Evolutionary conservation across 92 coral and sea anemone genomes (phyloP).

Genomic region (Parazoanthus darwini): DNA sequence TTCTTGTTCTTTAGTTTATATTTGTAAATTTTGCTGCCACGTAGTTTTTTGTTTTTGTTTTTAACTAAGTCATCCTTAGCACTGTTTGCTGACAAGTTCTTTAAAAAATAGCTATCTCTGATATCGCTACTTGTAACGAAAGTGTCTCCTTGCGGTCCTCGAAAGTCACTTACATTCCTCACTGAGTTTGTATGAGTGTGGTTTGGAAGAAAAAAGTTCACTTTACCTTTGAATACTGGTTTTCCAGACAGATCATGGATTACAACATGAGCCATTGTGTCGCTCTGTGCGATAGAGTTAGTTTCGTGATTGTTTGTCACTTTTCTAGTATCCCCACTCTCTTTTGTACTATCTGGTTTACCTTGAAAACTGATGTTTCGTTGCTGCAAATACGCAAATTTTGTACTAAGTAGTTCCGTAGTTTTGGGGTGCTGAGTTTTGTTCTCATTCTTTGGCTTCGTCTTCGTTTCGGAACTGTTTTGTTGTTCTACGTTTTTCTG

Average conservation of each 20-base stretch:
- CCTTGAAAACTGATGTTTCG: background rate
- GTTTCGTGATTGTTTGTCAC: background rate
- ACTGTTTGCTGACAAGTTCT: background rate
- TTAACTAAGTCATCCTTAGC: background rate
- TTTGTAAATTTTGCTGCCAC: background rate
- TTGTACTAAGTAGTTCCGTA: background rate
- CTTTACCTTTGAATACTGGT: conserved; percentile 38
- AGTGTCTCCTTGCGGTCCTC: background rate
- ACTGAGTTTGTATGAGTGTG: background rate
- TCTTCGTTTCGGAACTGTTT: background rate
- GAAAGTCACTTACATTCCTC: background rate
- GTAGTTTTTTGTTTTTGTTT: background rate
- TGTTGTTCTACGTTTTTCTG: background rate
- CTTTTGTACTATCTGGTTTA: background rate
- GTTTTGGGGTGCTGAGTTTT: background rate
- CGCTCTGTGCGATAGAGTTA: background rate
- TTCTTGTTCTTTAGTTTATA: background rate
- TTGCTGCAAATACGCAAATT: conserved; percentile 1
- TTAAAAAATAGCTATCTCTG: background rate
- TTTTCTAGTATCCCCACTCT: background rate
- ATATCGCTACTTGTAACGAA: background rate
- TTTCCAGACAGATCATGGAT: conserved; percentile 34
- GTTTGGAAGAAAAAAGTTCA: conserved; percentile 37
- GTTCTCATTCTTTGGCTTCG: background rate
- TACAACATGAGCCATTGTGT: conserved; percentile 28